Evolutionary conservation across 2,888 invertebrate genomes (phyloP), one percentile per base, ranked within the genome.

Genomic region (Calliscelio sp.): DNA sequence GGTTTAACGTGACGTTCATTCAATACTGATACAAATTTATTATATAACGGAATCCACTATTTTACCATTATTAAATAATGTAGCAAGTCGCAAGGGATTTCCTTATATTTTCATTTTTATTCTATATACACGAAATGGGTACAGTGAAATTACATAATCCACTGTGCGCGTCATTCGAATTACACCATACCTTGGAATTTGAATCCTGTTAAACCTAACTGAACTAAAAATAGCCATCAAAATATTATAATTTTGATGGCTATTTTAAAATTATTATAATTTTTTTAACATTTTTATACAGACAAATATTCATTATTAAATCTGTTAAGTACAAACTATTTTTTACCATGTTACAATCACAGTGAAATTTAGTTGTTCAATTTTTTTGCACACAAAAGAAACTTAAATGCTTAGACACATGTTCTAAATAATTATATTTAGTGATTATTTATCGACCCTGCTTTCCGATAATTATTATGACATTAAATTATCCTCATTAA

Each of bases 131-230:
- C 51, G 14, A 46, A 55, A 46, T 66, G 75, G 25, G 75, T 77
- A 57, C 44, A 57, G 46, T 66, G 57, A 66, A 46, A 66, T 77
- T 77, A 66, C 44, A 53, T 20, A 77, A 77, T 49, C 8, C 7
- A n/a, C 55, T 35, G 46, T 32, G 66, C 49, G 57, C 65, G 75
- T 77, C 75, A 77, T n/a, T 65, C 4, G 35, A 28, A 55, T 77
- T 66, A 28, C 75, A 77, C 35, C 55, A 77, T 24, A 41, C 57
- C 35, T 18, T 8, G 66, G 57, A 75, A 75, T 75, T 65, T 28
- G 20, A 53, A 22, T 74, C 22, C 61, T 1, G 61, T 46, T 16
- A 41, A 41, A 35, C 16, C 22, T 25, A 61, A 61, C 41, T 22
- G 25, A 51, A 66, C 16, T 44, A 11, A 16, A 16, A 44, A 44